phyloP scores from a whole-genome alignment of 2,797 vertebrate genomes.

The Eptatretus atami region DNA sequence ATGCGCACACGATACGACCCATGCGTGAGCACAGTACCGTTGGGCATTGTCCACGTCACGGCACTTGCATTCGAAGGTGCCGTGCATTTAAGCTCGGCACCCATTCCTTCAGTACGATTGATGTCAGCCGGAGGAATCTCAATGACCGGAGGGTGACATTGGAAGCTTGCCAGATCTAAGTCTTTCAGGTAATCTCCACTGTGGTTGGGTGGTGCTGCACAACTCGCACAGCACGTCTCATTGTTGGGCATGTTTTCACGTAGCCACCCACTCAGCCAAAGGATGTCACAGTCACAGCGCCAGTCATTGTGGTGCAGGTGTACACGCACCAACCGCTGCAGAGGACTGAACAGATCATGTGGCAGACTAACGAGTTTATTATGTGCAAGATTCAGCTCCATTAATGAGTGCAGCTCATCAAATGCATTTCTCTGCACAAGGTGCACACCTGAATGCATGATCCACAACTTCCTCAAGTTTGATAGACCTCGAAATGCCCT shows the following conservation, averaged over 20 bases:
- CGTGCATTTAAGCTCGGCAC: slow-evolving; percentile 75
- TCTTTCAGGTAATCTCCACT: slow-evolving; percentile 93
- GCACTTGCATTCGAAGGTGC: slow-evolving; percentile 72
- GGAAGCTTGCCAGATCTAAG: slow-evolving; percentile 91
- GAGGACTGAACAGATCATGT: slow-evolving; percentile 90
- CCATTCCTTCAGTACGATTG: slow-evolving; percentile 92
- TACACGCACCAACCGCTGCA: slow-evolving; percentile 73
- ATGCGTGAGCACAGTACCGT: slow-evolving; percentile 92
- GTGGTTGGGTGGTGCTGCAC: slow-evolving; percentile 48
- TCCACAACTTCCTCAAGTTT: slow-evolving; percentile 96
- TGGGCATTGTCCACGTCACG: slow-evolving; percentile 94
- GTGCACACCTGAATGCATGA: slow-evolving; percentile 98
- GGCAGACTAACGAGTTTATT: slow-evolving; percentile 91
- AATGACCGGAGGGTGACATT: slow-evolving; percentile 92
- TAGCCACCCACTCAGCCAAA: slow-evolving; percentile 99
- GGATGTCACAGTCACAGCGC: slow-evolving; percentile 98
- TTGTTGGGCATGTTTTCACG: slow-evolving; percentile 96
- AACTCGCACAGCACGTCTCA: slow-evolving; percentile 85
- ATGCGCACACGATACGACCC: slow-evolving; percentile 86
- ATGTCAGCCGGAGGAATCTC: slow-evolving; percentile 84
- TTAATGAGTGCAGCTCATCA: slow-evolving; percentile 85
- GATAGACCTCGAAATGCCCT: slow-evolving; percentile 93
- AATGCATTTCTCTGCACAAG: slow-evolving; percentile 95
- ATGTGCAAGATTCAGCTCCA: slow-evolving; percentile 92
- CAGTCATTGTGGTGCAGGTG: slow-evolving; percentile 97